Evolutionary conservation across 2,888 invertebrate genomes (phyloP), one percentile per base, ranked within the genome.

Genomic region (Drosophila anomelani): DNA sequence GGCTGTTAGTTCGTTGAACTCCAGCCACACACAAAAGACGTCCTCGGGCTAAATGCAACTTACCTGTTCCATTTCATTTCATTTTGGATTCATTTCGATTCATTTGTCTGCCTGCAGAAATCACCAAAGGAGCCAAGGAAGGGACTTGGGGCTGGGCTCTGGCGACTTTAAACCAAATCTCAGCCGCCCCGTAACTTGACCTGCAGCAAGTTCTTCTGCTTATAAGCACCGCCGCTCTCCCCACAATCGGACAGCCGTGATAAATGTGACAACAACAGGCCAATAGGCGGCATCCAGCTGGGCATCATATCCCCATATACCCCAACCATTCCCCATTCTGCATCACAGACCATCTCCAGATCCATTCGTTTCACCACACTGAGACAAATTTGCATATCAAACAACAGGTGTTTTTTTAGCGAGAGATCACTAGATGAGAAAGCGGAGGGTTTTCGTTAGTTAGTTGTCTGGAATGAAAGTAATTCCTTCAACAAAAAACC

Each of bases 201-300:
- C 83, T 85, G 85, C 74, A 71, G 80, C 83, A 75, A 79, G 75
- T 75, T 63, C 70, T 77, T 64, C 29, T 36, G 23, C 51, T 51
- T 36, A 15, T 23, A 56, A 51, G 66, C 53, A 56, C 12, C 34
- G 44, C 41, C 13, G 12, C 34, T 20, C 32, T 61, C 72, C 60
- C 71, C 78, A 38, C 54, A 46, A 26, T 49, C 60, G 66, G 83
- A 83, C 85, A 83, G 80, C 77, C 63, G 61, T 88, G 88, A 88
- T 83, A 88, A 83, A 88, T 83, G 80, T 75, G 83, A 85, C 80
- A 77, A 78, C 80, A 83, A 71, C 75, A 80, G 67, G 80, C 71
- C 80, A 77, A 70, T 68, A 57, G 75, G 56, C 72, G 75, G 64
- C 72, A 39, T 64, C 66, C 66, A 66, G 64, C 72, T 64, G 72